Evolutionary conservation across 2,888 invertebrate genomes (phyloP).

Genomic region (Lumbricus terrestris): DNA sequence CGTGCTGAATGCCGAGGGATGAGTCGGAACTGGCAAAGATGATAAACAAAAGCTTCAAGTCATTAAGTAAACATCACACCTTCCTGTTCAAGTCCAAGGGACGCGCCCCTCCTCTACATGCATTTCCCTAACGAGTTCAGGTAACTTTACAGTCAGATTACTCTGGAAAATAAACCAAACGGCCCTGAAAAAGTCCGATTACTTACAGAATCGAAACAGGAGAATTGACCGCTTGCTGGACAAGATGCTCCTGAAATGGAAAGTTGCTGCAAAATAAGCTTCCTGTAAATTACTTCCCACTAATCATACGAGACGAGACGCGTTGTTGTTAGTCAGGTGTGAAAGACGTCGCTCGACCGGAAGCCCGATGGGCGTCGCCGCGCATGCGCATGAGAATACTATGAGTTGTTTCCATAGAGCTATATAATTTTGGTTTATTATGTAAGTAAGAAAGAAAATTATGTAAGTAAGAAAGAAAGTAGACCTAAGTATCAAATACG

Average conservation of each 20-base stretch:
- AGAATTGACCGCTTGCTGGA: not conserved
- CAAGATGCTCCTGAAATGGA: not conserved
- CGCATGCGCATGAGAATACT: not conserved
- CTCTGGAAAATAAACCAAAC: not conserved
- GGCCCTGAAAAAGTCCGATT: not conserved
- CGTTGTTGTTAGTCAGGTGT: not conserved
- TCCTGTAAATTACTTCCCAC: not conserved
- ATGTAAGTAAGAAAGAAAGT: too few species aligned
- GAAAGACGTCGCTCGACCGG: not conserved
- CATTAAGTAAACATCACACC: not conserved
- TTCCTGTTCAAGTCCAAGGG: not conserved
- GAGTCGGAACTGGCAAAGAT: not conserved
- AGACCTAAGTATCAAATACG: too few species aligned
- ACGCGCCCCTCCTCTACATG: not conserved
- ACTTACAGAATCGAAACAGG: not conserved
- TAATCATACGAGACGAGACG: not conserved
- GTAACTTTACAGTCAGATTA: not conserved
- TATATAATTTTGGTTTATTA: too few species aligned
- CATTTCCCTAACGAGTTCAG: not conserved
- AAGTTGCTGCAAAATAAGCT: not conserved
- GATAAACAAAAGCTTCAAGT: not conserved
- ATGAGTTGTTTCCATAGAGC: too few species aligned
- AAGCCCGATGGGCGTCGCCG: not conserved
- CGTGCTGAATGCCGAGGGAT: not conserved
- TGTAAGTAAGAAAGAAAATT: too few species aligned